Evolutionary conservation across 37 sponge, comb jelly and placozoan species (phyloP), one percentile per base, ranked within the genome.

Genomic region (Diacarnus erythraeanus): DNA sequence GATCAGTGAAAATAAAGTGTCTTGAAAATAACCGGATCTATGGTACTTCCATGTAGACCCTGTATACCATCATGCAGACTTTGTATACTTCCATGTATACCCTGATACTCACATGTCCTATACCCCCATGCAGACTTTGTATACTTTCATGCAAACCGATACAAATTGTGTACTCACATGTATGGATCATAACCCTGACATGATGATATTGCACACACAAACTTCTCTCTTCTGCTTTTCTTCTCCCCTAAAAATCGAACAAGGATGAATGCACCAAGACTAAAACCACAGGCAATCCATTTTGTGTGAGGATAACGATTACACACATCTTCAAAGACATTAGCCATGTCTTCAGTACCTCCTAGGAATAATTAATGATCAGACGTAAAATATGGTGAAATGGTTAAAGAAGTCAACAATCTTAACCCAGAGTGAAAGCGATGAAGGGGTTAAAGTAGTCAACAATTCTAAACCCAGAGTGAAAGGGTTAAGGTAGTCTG

Each of bases 161-260:
- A n/a, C n/a, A n/a, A 47, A 47, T 47, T 6, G 12, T 47, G 18
- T 25, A 64, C 88, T 85, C 57, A 94, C 92, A 59, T 77, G 66
- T n/a, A 59, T 3, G 90, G 81, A 56, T 90, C 88, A 54, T 98
- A 98, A 2, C 96, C 96, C 72, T 98, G 99, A 58, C 99, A 93
- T 23, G 82, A 44, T 0, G 96, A 93, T 23, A 79, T 64, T 15
- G 94, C 96, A 80, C 99, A 88, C 36, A 88, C 27, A 42, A 98
- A 95, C 25, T 74, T 57, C 27, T 43, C 34, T 74, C 90, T 88
- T 26, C 95, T 87, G 63, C 82, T 75, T 23, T 78, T 73, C 29
- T 64, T 27, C 67, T 98, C 99, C 38, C 90, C 99, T 2, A 98
- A 77, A 75, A 93, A 98, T 57, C 89, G 77, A 17, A 93, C 22